A percentile compares a stretch with the other conserved stretches of the same genome.
These are phyloP conservation scores for Ophonus ardosiacus DNA, from an alignment of 2,888 invertebrate genomes.

Conservation along the genomic window DNA sequence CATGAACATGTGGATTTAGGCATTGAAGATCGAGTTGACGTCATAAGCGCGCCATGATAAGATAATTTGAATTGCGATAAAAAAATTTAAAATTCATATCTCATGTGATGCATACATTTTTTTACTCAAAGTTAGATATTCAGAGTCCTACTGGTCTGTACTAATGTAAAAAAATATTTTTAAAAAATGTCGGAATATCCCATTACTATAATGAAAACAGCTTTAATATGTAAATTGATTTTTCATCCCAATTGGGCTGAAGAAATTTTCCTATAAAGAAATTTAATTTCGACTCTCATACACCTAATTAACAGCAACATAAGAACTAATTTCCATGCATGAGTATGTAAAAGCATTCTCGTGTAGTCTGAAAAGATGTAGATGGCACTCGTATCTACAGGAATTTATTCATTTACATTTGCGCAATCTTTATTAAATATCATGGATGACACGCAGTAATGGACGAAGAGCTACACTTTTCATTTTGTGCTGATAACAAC, in stretches of 20 bases:
- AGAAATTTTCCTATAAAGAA: neutral
- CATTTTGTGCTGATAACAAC: neutral
- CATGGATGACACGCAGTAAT: neutral
- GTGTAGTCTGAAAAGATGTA: conserved; percentile 31
- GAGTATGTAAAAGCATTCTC: conserved; percentile 49
- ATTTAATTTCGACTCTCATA: conserved; percentile 14
- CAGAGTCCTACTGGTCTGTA: too few relatives aligned
- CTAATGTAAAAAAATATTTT: too few relatives aligned
- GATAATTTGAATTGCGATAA: too few relatives aligned
- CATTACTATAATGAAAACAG: neutral
- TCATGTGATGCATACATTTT: too few relatives aligned
- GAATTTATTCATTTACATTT: conserved; percentile 43
- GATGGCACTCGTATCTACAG: neutral
- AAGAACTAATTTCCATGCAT: conserved; percentile 48
- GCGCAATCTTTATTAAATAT: conserved; percentile 18
- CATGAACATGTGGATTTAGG: too few relatives aligned
- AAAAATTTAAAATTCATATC: too few relatives aligned
- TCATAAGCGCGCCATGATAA: too few relatives aligned
- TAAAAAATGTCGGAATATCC: too few relatives aligned
- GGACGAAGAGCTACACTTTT: neutral
- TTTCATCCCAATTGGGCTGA: neutral
- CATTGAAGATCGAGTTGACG: too few relatives aligned
- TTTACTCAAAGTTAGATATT: too few relatives aligned
- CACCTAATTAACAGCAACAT: conserved; percentile 3
- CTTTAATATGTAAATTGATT: neutral